Evolutionary conservation across 2,888 invertebrate species (phyloP).

Genomic region (Pseudanteris insignis): DNA sequence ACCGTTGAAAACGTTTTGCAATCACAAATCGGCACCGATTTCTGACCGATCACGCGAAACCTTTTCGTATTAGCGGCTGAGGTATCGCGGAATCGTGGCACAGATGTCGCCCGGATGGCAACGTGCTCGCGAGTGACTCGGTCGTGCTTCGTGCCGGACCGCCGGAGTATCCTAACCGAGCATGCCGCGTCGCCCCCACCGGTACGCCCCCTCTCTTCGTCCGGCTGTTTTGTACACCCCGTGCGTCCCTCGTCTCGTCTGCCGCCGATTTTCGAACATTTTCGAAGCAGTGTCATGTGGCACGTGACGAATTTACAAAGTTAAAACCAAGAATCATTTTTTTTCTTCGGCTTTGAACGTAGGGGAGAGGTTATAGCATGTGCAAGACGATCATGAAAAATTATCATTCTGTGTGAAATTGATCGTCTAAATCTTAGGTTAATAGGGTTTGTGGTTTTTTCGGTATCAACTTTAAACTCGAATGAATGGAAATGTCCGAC

Average conservation of each 20-base stretch:
- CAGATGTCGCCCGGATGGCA: slow-evolving; percentile 59
- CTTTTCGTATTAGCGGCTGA: slow-evolving; percentile 1
- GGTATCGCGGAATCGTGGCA: too few relatives aligned
- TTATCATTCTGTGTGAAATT: too few relatives aligned
- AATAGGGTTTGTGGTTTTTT: too few relatives aligned
- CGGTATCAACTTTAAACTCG: too few relatives aligned
- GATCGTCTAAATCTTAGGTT: too few relatives aligned
- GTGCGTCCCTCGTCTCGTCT: not conserved
- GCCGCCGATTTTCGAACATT: not conserved
- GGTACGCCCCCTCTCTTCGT: slow-evolving; percentile 51
- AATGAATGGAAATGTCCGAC: too few relatives aligned
- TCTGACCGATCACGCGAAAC: too few relatives aligned
- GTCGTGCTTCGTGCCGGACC: slow-evolving; percentile 31
- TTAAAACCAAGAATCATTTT: not conserved
- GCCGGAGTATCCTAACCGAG: slow-evolving; percentile 8
- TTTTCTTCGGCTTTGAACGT: too few relatives aligned
- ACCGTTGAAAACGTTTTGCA: too few relatives aligned
- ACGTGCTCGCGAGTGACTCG: slow-evolving; percentile 62
- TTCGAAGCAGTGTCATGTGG: not conserved
- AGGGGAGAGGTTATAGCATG: too few relatives aligned
- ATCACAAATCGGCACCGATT: not conserved
- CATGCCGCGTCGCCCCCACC: slow-evolving; percentile 49
- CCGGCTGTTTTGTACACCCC: not conserved
- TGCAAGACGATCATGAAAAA: too few relatives aligned
- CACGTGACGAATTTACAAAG: slow-evolving; percentile 7